Conservation (phyloP, 2,797 vertebrate genomes). For the Lindbergichthys nudifrons region DNA sequence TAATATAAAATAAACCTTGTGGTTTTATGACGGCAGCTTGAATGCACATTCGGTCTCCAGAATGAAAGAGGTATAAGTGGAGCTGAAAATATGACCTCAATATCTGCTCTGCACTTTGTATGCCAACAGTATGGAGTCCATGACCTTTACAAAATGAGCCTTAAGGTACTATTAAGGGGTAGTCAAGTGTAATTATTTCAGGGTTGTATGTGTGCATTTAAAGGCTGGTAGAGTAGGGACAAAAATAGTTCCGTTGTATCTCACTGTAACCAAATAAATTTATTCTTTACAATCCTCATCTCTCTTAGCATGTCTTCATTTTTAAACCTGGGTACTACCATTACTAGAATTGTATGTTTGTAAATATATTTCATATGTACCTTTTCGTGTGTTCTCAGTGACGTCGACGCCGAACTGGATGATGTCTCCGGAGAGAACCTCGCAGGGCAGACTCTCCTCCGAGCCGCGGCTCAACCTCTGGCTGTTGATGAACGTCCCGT, state of each 20-base stretch:
- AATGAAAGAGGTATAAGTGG: slow-evolving; percentile 36
- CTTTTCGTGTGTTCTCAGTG: slow-evolving; percentile 99
- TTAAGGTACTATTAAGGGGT: slow-evolving; percentile 14
- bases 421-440: slow-evolving; percentile 97
- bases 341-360: neutral
- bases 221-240: neutral
- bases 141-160: slow-evolving; percentile 34
- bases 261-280: neutral
- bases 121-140: slow-evolving; percentile 15
- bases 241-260: neutral
- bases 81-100: slow-evolving; percentile 68
- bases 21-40: neutral
- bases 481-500: slow-evolving; percentile 99
- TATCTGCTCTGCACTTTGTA: slow-evolving; percentile 14
- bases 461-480: slow-evolving; percentile 98
- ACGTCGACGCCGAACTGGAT: slow-evolving; percentile 99
- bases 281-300: neutral
- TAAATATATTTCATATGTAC: slow-evolving; percentile 72
- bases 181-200: slow-evolving; percentile 42
- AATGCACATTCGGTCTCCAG: neutral
- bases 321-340: neutral
- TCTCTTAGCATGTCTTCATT: neutral
- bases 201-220: neutral
- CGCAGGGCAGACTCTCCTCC: slow-evolving; percentile 98
- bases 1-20: too few species aligned